Evolutionary conservation across 2,888 invertebrate species (phyloP).

Genomic region (Brachycybe producta): DNA sequence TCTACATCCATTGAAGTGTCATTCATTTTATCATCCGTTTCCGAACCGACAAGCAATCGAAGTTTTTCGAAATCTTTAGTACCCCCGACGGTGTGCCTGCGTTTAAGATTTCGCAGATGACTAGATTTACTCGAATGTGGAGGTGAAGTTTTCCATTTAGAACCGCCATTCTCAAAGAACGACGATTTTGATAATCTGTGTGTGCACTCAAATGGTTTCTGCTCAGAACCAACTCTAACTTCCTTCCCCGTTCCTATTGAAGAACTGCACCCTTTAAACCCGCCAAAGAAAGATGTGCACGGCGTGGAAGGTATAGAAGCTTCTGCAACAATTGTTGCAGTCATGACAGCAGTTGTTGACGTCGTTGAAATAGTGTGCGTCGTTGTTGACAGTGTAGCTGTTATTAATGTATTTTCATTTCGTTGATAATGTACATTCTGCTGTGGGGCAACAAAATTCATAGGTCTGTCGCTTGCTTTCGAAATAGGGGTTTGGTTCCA

Average conservation of each 20-base stretch:
- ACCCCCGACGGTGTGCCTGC: slow-evolving; percentile 83
- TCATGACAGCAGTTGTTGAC: slow-evolving; percentile 14
- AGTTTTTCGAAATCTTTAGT: slow-evolving; percentile 59
- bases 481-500: no score
- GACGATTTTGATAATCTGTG: slow-evolving; percentile 1
- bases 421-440: slow-evolving; percentile 8
- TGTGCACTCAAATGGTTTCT: background rate
- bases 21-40: background rate
- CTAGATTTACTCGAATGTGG: slow-evolving; percentile 13
- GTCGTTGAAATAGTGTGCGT: slow-evolving; percentile 11
- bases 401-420: slow-evolving; percentile 14
- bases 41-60: slow-evolving; percentile 28
- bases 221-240: background rate
- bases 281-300: background rate
- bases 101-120: slow-evolving; percentile 42
- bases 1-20: slow-evolving; percentile 1
- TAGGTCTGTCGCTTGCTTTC: no score
- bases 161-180: slow-evolving; percentile 3
- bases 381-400: slow-evolving; percentile 11
- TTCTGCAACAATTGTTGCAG: slow-evolving; percentile 10
- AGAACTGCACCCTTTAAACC: background rate
- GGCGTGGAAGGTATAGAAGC: slow-evolving; percentile 7
- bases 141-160: background rate
- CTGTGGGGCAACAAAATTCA: no score
- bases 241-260: background rate